Evolutionary conservation across 23 tunicate species (phyloP), one percentile per base, ranked within the genome.

Genomic region (Corella eumyota): DNA sequence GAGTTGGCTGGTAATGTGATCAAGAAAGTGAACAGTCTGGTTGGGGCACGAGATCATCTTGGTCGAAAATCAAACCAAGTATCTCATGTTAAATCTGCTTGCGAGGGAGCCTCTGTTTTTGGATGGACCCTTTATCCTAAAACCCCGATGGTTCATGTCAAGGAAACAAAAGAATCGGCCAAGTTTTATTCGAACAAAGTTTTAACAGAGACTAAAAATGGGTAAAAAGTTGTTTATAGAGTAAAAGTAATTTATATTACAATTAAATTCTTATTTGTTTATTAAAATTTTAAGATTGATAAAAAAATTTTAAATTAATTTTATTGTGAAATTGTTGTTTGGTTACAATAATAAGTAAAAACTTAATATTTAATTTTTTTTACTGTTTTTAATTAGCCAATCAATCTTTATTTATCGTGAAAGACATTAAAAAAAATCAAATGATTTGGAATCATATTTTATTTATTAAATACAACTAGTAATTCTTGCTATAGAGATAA

Each of bases 131-230:
- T 45, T 13, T 52, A 74, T 26, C 71, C 88, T 2, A 83, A 82
- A 61, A 60, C 86, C 4, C 99, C 99, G 9, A 68, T 56, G 68
- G 75, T 62, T 5, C 75, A 71, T 37, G 90, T 93, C 25, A 65
- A 93, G 40, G 95, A 73, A 25, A 28, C 70, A 26, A 73, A 59
- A 52, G 75, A 93, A 6, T 58, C 96, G 4, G 90, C 61, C 30
- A 60, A 65, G 69, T 93, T 93, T 53, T 85, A 93, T 73, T 85
- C 90, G 51, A 85, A 93, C 78, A 78, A 73, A 45, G 85, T 93
- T 49, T 74, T 85, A 25, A 75, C 68, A 4, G 94, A 77, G 45
- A 46, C 48, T 40, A 84, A 69, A 49, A 28, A 26, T 21, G 64
- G 82, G 92, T 82, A 13, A 52, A 51, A 19, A 4, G 7, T 46